Evolutionary conservation across 1,140 invertebrate genomes (phyloP).

Genomic region (Drosophila pseudoananassae): DNA sequence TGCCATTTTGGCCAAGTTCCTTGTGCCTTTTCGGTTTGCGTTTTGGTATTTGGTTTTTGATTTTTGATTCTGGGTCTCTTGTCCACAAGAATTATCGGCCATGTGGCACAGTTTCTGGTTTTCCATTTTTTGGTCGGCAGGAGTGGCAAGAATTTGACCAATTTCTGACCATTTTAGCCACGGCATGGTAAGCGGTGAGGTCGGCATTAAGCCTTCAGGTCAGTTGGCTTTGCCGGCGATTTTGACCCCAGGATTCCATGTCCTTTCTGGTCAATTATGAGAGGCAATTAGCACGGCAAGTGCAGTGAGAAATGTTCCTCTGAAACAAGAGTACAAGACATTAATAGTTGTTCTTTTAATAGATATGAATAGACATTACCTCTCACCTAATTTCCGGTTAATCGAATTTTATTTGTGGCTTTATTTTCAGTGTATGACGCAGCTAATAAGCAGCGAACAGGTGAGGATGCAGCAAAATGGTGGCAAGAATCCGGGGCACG

Average conservation of each 20-base stretch:
- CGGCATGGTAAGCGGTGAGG: no score
- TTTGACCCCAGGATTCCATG: constrained; percentile 1
- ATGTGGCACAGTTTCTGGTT: background rate
- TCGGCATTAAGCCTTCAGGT: constrained; percentile 1
- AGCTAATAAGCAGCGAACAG: background rate
- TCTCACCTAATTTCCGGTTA: no score
- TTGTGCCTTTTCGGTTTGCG: constrained; percentile 2
- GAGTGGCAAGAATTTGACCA: background rate
- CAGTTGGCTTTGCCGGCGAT: background rate
- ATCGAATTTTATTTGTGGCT: background rate
- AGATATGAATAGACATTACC: no score
- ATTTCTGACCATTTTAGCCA: background rate
- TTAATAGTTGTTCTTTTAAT: no score
- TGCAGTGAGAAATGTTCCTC: background rate
- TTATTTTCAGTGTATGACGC: background rate
- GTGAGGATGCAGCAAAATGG: background rate
- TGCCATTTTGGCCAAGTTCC: no score
- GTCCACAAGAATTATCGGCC: constrained; percentile 14
- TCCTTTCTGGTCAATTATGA: constrained; percentile 57
- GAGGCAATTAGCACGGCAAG: constrained; percentile 50
- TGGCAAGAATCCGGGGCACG: constrained; percentile 25
- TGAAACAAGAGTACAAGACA: no score
- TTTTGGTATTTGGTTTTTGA: background rate
- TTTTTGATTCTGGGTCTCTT: background rate
- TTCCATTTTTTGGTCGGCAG: background rate